Percentiles rank a stretch among this genome's conserved stretches.
These are phyloP conservation scores for Papilio helenus DNA, from an alignment of 1,140 invertebrate species.

Conservation along the genomic window DNA sequence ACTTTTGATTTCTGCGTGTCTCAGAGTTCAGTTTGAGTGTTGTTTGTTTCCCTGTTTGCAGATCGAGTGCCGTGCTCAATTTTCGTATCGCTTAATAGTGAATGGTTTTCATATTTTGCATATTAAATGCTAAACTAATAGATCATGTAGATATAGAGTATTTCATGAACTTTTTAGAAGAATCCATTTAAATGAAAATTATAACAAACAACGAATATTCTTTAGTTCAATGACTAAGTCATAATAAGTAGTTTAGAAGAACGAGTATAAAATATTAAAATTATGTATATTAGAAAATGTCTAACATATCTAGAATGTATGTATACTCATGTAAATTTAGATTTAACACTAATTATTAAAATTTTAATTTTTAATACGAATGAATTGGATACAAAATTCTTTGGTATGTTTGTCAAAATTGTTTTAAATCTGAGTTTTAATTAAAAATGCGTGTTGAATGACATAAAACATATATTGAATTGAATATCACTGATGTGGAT, in stretches of 20 bases:
- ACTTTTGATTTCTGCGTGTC: conserved; percentile 55
- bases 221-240: conserved; percentile 40
- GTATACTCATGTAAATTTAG: background rate
- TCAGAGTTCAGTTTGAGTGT: background rate
- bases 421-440: background rate
- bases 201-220: conserved; percentile 60
- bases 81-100: background rate
- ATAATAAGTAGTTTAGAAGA: background rate
- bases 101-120: background rate
- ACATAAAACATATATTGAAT: background rate
- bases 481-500: background rate
- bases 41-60: background rate
- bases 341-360: conserved; percentile 1
- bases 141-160: background rate
- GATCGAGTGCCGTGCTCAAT: conserved; percentile 35
- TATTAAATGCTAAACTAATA: background rate
- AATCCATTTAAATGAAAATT: conserved; percentile 9
- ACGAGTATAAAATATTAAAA: background rate
- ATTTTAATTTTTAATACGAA: background rate
- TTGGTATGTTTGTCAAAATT: too few species aligned
- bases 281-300: background rate
- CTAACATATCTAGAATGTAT: conserved; percentile 29
- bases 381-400: background rate
- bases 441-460: background rate
- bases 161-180: background rate